These are phyloP conservation scores for Tolypeutes matacus DNA, from an alignment of 2,797 vertebrate genomes.

Conservation along the genomic window DNA sequence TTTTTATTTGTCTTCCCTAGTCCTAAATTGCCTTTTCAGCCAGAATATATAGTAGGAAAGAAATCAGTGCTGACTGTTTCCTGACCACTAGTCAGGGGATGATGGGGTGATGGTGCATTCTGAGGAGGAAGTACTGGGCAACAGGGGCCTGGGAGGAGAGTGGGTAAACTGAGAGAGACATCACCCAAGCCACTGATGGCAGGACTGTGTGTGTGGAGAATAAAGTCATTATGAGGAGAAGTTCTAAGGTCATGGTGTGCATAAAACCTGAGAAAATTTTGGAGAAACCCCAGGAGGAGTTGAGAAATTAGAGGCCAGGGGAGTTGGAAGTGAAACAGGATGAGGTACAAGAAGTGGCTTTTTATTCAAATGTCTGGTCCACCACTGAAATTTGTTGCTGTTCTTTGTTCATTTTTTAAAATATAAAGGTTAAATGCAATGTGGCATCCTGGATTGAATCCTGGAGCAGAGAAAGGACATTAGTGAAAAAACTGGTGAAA, in stretches of 20 bases:
- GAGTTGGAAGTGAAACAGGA: neutral
- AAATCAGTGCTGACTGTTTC: neutral
- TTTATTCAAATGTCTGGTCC: neutral
- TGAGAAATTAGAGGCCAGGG: neutral
- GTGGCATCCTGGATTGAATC: neutral
- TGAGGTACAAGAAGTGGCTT: neutral
- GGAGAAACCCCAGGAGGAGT: neutral
- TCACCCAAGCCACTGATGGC: neutral
- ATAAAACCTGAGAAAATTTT: neutral
- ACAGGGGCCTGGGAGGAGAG: neutral
- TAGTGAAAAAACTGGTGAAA: slow-evolving; percentile 15
- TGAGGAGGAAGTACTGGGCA: neutral
- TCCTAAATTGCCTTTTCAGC: slow-evolving; percentile 33
- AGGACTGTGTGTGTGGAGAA: neutral
- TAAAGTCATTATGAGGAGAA: neutral
- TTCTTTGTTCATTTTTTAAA: neutral
- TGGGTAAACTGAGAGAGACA: neutral
- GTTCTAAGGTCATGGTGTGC: neutral
- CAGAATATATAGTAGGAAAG: neutral
- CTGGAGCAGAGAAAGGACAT: neutral
- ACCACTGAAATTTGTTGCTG: neutral
- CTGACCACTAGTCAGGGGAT: neutral
- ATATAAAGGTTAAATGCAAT: neutral
- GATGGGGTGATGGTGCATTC: too few species aligned
- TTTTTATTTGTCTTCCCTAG: slow-evolving; percentile 36